Base-by-base conservation (phyloP, 1,140 invertebrate genomes). In the Drosophila nasuta region DNA sequence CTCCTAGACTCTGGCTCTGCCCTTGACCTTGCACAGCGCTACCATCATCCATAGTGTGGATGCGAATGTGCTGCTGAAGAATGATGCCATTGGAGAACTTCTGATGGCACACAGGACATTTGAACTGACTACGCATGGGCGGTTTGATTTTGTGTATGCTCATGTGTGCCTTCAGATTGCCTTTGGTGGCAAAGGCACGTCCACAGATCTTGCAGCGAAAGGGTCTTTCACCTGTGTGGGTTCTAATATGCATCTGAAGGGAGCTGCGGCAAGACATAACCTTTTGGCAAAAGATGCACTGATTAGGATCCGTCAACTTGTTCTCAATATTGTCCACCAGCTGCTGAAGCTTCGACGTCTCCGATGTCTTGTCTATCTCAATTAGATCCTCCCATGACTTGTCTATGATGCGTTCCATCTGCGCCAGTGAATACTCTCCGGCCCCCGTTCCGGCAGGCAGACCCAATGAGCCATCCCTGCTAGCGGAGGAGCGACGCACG, bases 81-180 rank as follows among this genome's bases (percentile, higher is more conserved):
- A 99, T 97, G n/a, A 98, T 94, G 5, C 97, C 96, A 91, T 99
- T 99, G 48, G 98, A 97, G 93, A 99, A 99, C 91, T 98, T 98
- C 93, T 99, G 99, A 93, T 99, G 98, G 93, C 98, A 99, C 11
- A 99, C 98, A 5, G 98, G 98, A 93, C 98, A 99, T 92, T 99
- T 98, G 92, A 99, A 98, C 67, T 98, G 94, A 77, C 98, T 96
- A 67, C 98, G 93, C 91, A 98, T 95, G 1, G 98, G 97, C 63
- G 97, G 97, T 91, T 98, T 99, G 54, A 97, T 95, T 63, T 98
- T 94, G 94, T 99, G 98, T 4, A 99, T 98, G 63, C 98, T 98
- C 98, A 99, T 99, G 93, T 99, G 99, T 3, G 98, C 99, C 93
- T 99, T 99, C 65, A 99, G 94, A 93, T 99, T 99, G 7, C 99